These are phyloP conservation scores for Glossophaga mutica DNA, from an alignment of 2,797 vertebrate genomes.

Conservation along the genomic window DNA sequence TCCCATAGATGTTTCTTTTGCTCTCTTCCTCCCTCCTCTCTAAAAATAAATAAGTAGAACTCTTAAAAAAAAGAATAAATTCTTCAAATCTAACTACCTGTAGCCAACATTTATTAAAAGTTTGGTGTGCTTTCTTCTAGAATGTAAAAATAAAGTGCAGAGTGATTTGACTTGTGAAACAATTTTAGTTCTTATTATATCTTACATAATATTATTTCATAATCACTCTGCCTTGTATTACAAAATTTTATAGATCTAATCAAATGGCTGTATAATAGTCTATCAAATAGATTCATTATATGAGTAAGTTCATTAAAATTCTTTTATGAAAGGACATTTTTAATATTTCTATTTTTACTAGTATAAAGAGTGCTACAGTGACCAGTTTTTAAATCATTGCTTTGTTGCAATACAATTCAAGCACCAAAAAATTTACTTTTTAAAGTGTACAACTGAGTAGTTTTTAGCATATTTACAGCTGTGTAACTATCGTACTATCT, in stretches of 20 bases:
- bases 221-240: not conserved
- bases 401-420: not conserved
- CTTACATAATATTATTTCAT: not conserved
- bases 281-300: not conserved
- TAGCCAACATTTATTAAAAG: not conserved
- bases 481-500: not conserved
- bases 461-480: not conserved
- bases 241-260: not conserved
- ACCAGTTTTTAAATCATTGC: not conserved
- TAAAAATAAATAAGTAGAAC: not conserved
- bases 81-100: not conserved
- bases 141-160: not conserved
- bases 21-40: not conserved
- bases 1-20: not conserved
- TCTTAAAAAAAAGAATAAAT: not conserved
- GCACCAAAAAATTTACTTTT: not conserved
- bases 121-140: not conserved
- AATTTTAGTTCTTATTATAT: not conserved
- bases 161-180: not conserved
- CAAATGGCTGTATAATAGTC: not conserved
- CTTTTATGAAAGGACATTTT: constrained; percentile 3
- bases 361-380: not conserved
- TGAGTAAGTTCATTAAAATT: not conserved
- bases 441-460: not conserved
- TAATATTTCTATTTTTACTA: not conserved